Base-by-base conservation (phyloP, 2,797 vertebrate species). In the Diglossa cyanea region DNA sequence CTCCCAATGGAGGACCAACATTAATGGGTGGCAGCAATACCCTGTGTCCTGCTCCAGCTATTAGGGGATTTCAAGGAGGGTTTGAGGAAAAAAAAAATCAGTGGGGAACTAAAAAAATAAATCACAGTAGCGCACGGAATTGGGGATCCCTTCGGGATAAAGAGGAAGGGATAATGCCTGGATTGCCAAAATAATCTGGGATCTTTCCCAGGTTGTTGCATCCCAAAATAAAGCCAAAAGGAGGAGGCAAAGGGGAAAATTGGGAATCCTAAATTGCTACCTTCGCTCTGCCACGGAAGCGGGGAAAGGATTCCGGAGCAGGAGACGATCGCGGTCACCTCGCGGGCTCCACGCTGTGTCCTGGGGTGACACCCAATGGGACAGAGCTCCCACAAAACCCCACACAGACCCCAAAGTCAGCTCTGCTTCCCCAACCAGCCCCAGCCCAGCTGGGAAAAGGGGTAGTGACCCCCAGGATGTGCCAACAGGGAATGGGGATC, bases 311-410 rank as follows among this genome's bases (percentile, higher is more conserved):
- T 25, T 5, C 0, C 0, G 1, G 65, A 31, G 80, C 14, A 4
- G 48, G 26, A 77, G n/a, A 9, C 0, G 2, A 37, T 3, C 0
- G 2, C 66, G 3, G 17, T 8, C 23, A 0, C 61, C 28, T 44
- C 28, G 6, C 0, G 0, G 53, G 19, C 33, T 63, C 24, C 3
- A 0, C 0, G 0, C 13, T 2, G 31, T 53, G 39, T 24, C 28
- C 30, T 2, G 4, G 16, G 42, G n/a, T 13, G 63, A 51, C 18
- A 39, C 1, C 37, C 28, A 28, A 7, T 0, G 17, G 78, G 57
- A 30, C 23, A 77, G 13, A 0, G 0, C 8, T 44, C 39, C 67
- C 79, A 39, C 18, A 40, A 63, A 90, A 30, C 3, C 23, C 73
- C 5, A 1, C 48, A 17, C 2, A 31, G 26, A 14, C 40, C 51